Percentiles rank a stretch among this genome's conserved stretches.
Conservation (phyloP, 2,797 vertebrate genomes). For the Dicrostonyx torquatus region DNA sequence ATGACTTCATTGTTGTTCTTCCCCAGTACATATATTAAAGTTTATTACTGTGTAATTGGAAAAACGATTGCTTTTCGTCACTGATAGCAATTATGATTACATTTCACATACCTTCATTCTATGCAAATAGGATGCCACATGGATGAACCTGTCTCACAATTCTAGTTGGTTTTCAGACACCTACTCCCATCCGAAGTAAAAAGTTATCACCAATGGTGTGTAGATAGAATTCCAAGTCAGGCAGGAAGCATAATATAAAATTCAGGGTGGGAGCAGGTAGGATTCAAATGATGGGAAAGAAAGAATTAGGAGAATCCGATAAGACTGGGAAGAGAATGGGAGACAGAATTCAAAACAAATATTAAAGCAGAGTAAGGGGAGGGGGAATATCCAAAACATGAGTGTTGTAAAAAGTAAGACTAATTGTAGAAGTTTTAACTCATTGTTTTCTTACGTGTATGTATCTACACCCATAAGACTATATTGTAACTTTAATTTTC, state of each 20-base stretch:
- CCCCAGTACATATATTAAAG: constrained; percentile 59
- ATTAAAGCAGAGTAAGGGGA: neutral
- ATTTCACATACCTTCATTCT: constrained; percentile 36
- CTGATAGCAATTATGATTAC: constrained; percentile 55
- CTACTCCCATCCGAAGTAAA: neutral
- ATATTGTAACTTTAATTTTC: neutral
- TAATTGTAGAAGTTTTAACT: constrained; percentile 45
- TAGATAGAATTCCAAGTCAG: neutral
- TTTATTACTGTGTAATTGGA: constrained; percentile 70
- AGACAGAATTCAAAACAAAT: neutral
- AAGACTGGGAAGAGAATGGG: neutral
- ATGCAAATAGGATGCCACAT: neutral
- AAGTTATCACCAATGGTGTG: neutral
- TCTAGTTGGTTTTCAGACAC: neutral
- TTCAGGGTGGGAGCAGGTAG: neutral
- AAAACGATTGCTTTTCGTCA: constrained; percentile 68
- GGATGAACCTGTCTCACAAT: neutral
- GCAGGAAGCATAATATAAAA: neutral
- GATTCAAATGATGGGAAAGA: neutral
- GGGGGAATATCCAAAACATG: neutral
- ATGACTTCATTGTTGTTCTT: constrained; percentile 69
- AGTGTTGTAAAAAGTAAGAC: neutral
- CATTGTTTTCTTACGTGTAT: neutral
- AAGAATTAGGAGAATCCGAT: neutral
- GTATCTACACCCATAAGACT: neutral